These are phyloP conservation scores for Heliconius ismenius DNA, from an alignment of 2,888 invertebrate species.

Conservation along the genomic window DNA sequence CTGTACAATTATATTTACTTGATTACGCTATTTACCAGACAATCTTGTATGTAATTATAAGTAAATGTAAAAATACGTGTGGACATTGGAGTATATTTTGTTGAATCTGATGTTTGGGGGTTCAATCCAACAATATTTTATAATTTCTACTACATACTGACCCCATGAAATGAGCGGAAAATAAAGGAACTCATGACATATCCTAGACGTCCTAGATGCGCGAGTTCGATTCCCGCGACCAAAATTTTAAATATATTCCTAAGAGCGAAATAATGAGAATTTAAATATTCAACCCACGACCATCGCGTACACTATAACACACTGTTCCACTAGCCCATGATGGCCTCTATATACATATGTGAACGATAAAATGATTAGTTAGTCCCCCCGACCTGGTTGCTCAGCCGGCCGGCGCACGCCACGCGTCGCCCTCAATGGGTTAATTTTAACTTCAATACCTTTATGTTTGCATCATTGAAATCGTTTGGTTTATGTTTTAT, in stretches of 20 bases:
- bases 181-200: not conserved
- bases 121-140: too few relatives aligned
- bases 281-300: not conserved
- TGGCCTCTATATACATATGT: not conserved
- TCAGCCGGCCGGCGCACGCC: slow-evolving; percentile 30
- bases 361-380: slow-evolving; percentile 31
- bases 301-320: not conserved
- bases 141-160: too few relatives aligned
- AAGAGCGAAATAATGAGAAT: too few relatives aligned
- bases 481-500: slow-evolving; percentile 24
- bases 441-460: slow-evolving; percentile 40
- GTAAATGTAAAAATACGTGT: not conserved
- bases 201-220: too few relatives aligned
- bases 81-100: too few relatives aligned
- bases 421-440: slow-evolving; percentile 36
- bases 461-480: slow-evolving; percentile 24
- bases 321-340: not conserved
- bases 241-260: too few relatives aligned
- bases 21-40: slow-evolving; percentile 18
- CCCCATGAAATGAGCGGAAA: too few relatives aligned
- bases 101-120: too few relatives aligned
- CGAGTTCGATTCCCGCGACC: too few relatives aligned
- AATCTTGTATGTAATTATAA: slow-evolving; percentile 2
- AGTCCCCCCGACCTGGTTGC: slow-evolving; percentile 31
- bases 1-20: slow-evolving; percentile 27